Evolutionary conservation across 1,140 invertebrate species (phyloP), one percentile per base, ranked within the genome.

Genomic region (Calephelis nemesis): DNA sequence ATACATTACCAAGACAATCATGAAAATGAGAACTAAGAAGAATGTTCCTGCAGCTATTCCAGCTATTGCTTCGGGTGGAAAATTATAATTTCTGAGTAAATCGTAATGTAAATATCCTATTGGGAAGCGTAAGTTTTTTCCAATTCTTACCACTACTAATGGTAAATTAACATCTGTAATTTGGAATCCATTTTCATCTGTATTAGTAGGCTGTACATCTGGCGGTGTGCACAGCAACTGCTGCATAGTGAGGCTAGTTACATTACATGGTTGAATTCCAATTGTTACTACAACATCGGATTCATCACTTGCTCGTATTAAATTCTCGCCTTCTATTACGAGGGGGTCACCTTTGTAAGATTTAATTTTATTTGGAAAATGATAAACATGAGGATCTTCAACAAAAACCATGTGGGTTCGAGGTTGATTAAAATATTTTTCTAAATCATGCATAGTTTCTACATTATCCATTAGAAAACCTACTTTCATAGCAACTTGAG

Each of bases 381-480:
- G 94, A 75, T 95, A 95, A 82, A 99, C 97, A 74, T 95, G 95
- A 0, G 98, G 98, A 93, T 99, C 98, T 65, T 97, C 95, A 12
- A 97, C 96, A 90, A 99, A 99, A 0, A 96, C 92, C 79, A 99
- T 93, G 47, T 96, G 95, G 63, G 95, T 95, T 30, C 95, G 92
- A 7, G 98, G 92, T 74, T 94, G 95, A 69, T 96, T 95, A 79
- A 97, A 97, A 85, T 97, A 95, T 86, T 97, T 97, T 70, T 97
- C 96, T 60, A 99, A 92, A 87, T 99, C 97, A 68, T 95, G 93
- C 47, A 99, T 97, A 4, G 95, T 94, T 78, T 96, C 94, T 0
- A 99, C 98, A 87, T 97, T 96, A 80, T 99, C 98, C 98, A 99
- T 99, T 6, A 97, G 93, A 88, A 99, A 99, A 12, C 97, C 98